These are phyloP conservation scores for Dolichallabes microphthalmus DNA, from an alignment of 2,113 vertebrate genomes.

Conservation along the genomic window DNA sequence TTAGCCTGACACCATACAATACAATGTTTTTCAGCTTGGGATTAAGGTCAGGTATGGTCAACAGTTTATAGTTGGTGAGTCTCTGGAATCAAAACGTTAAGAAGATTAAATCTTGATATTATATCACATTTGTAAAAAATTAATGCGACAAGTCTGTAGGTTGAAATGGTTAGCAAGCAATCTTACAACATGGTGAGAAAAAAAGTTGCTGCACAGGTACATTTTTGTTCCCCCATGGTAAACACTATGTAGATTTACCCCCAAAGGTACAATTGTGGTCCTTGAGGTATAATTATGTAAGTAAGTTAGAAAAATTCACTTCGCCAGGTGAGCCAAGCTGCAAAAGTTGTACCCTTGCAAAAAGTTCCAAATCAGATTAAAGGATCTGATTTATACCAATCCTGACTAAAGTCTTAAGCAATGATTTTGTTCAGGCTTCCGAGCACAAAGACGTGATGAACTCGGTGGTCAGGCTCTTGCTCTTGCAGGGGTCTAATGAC, in stretches of 20 bases:
- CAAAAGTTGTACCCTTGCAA: conserved; percentile 7
- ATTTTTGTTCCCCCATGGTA: not conserved
- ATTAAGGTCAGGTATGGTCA: not conserved
- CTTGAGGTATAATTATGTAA: conserved; percentile 14
- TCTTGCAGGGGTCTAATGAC: not conserved
- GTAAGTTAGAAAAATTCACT: not conserved
- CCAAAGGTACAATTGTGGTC: not conserved
- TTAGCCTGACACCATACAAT: not conserved
- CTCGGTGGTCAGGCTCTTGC: not conserved
- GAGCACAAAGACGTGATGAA: not conserved
- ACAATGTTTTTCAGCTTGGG: not conserved
- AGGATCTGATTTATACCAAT: not conserved
- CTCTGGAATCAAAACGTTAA: not conserved
- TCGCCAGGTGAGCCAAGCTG: no score
- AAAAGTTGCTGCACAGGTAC: not conserved
- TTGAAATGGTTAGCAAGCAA: not conserved
- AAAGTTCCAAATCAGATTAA: not conserved
- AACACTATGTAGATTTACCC: not conserved
- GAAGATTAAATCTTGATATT: not conserved
- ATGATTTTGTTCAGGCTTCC: not conserved
- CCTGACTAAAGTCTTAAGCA: not conserved
- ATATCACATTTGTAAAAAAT: not conserved
- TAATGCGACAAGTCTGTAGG: not conserved
- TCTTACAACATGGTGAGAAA: not conserved
- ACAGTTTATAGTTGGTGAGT: not conserved